Base-by-base conservation (phyloP, 2,113 vertebrate genomes). In the mouse (Mus musculus) region DNA sequence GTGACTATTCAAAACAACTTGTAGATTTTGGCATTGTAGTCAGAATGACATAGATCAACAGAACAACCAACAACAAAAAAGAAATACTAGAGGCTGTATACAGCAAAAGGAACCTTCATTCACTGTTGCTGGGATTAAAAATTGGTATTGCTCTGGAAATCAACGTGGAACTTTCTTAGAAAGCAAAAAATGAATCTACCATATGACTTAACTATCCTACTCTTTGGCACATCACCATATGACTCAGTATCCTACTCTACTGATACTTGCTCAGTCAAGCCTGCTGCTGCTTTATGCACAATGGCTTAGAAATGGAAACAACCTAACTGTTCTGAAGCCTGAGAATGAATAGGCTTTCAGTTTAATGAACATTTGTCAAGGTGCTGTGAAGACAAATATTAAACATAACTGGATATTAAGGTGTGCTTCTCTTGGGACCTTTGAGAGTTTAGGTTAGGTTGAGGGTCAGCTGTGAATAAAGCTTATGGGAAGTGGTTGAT, bases 371-470 rank as follows among this genome's bases (percentile, higher is more conserved):
- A 72, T 86, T 89, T 78, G 28, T 46, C 33, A 59, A 73, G 36
- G 33, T 67, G 0, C 1, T 84, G 11, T 36, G 24, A 46, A 71
- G 73, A 61, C 39, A 91, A 80, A n/a, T 26, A 80, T 24, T 61
- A 22, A 49, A 28, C 8, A 8, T 88, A 59, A 20, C 4, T 65
- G 0, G 0, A 52, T 39, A 26, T 71, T 42, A 42, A 42, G 42
- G 42, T 42, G 8, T 22, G 3, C 4, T 54, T 5, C 30, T 73
- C 1, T 13, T 52, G 0, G 39, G 42, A 93, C 54, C 2, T 28
- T 22, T 3, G 22, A 7, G 10, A 4, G 19, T 77, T 78, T 26
- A n/a, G 39, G 14, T 30, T 12, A 1, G 2, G 1, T n/a, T 42
- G 22, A 75, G 20, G 14, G 30, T 20, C 1, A n/a, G 16, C 20